These are phyloP conservation scores for Pavo muticus DNA, from an alignment of 2,113 vertebrate genomes.

Conservation along the genomic window DNA sequence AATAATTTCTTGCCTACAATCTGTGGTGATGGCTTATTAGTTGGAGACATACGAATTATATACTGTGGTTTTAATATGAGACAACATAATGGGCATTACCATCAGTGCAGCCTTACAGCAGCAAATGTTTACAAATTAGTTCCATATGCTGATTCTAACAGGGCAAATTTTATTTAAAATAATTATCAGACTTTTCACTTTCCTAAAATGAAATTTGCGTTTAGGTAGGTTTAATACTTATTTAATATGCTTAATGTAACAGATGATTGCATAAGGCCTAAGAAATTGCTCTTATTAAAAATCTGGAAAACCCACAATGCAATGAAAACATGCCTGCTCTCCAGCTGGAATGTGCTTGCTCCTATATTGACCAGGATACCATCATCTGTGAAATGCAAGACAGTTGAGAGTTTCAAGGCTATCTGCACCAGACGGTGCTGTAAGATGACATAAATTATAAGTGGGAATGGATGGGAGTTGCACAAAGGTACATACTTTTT, in stretches of 20 bases:
- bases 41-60: not conserved
- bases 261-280: constrained; percentile 33
- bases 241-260: constrained; percentile 14
- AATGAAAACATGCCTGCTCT: not conserved
- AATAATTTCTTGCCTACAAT: not conserved
- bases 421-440: not conserved
- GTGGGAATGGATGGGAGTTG: not conserved
- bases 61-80: constrained; percentile 27
- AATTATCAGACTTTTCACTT: constrained; percentile 35
- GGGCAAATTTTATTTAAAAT: constrained; percentile 41
- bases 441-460: not conserved
- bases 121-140: constrained; percentile 31
- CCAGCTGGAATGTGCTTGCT: not conserved
- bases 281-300: constrained; percentile 41
- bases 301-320: not conserved
- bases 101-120: constrained; percentile 1
- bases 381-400: not conserved
- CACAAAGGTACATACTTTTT: not conserved
- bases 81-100: constrained; percentile 15
- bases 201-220: constrained; percentile 20
- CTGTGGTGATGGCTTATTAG: not conserved
- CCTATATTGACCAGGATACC: not conserved
- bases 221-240: constrained; percentile 23
- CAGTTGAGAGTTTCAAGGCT: not conserved
- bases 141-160: constrained; percentile 26